Evolutionary conservation across 2,113 vertebrate species (phyloP).

Genomic region (Eidolon helvum): DNA sequence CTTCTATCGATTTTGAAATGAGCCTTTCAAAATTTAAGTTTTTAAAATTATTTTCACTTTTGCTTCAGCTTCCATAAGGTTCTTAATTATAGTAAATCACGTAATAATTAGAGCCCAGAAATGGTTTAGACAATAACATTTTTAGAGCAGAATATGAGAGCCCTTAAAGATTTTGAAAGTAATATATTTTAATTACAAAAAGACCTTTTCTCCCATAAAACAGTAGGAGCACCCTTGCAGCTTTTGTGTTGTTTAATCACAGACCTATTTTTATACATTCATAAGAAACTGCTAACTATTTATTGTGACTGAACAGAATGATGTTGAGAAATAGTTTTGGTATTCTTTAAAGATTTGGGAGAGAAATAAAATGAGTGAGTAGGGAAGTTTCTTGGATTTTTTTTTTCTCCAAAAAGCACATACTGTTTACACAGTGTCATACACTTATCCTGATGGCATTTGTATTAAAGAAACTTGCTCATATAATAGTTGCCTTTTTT

Average conservation of each 20-base stretch:
- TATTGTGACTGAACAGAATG: background rate
- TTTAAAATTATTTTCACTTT: conserved; percentile 32
- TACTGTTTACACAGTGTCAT: background rate
- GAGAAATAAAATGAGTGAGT: background rate
- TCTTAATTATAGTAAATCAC: conserved; percentile 6
- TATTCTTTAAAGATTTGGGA: background rate
- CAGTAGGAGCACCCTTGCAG: background rate
- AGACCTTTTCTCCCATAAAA: background rate
- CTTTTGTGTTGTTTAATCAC: background rate
- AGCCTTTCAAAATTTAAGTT: conserved; percentile 14
- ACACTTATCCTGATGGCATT: background rate
- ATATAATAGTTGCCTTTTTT: background rate
- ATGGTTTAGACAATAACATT: conserved; percentile 11
- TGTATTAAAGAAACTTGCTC: background rate
- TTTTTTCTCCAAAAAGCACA: background rate
- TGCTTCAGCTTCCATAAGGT: background rate
- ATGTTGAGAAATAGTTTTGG: background rate
- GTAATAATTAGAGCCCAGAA: background rate
- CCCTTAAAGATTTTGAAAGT: background rate
- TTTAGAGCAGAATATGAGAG: background rate
- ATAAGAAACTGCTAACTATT: background rate
- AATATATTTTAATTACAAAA: conserved; percentile 42
- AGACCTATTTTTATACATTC: background rate
- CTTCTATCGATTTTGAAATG: background rate
- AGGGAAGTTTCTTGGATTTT: background rate